phyloP scores from a whole-genome alignment of 1,140 invertebrate genomes.

The Drosophila tsacasi region DNA sequence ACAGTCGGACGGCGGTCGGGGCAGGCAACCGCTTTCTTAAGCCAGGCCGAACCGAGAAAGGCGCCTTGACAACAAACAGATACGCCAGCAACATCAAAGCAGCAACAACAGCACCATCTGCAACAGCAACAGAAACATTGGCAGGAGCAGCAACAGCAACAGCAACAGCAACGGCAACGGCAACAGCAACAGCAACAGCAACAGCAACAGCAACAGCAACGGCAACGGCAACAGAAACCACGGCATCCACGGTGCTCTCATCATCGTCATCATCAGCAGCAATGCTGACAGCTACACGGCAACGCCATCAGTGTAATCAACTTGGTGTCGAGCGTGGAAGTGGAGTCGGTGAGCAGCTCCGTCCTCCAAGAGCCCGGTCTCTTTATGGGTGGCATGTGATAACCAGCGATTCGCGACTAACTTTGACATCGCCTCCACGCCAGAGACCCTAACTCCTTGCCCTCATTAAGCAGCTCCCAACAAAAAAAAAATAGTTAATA shows the following conservation, averaged over 20 bases:
- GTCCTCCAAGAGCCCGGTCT: conserved; percentile 34
- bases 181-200: conserved; percentile 43
- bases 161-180: conserved; percentile 26
- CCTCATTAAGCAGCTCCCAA: conserved; percentile 72
- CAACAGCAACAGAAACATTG: conserved; percentile 31
- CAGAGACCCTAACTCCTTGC: conserved; percentile 60
- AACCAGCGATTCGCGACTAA: conserved; percentile 32
- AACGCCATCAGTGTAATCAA: conserved; percentile 83
- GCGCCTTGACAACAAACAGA: conserved; percentile 80
- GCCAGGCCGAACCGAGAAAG: conserved; percentile 24
- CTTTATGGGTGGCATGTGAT: conserved; percentile 78
- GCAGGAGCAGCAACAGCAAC: conserved; percentile 44
- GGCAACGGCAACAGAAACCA: conserved; percentile 32
- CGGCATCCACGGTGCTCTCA: conserved; percentile 74
- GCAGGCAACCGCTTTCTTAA: conserved; percentile 51
- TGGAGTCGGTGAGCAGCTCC: conserved; percentile 27
- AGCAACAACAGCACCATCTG: conserved; percentile 54
- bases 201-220: conserved; percentile 40
- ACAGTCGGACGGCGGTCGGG: conserved; percentile 51
- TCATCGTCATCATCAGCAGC: conserved; percentile 83
- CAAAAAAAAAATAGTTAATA: conserved; percentile 17
- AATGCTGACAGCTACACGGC: conserved; percentile 80
- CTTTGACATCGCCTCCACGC: conserved; percentile 33
- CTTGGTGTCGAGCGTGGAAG: conserved; percentile 69
- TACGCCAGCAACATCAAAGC: conserved; percentile 62